Percentiles rank a stretch among this genome's conserved stretches.
Conservation (phyloP, 92 coral and sea anemone genomes). For the Palythoa grandis region DNA sequence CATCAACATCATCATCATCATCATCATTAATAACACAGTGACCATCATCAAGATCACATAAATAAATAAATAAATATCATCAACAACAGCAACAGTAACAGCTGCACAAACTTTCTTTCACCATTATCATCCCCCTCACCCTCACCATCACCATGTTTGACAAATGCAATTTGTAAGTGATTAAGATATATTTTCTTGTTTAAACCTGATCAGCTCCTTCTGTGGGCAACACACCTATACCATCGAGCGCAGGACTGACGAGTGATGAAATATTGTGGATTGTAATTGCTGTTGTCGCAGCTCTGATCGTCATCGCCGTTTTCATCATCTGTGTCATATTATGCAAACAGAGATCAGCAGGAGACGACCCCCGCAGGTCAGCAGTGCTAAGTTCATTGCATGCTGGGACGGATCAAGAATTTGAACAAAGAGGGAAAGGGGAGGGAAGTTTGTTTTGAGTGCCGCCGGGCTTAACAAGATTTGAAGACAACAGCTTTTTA, state of each 20-base stretch:
- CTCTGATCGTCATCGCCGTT: slow-evolving; percentile 26
- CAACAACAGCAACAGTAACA: too few species aligned
- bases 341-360: slow-evolving; percentile 22
- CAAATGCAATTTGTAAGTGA: not conserved
- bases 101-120: too few species aligned
- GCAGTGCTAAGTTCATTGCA: not conserved
- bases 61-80: too few species aligned
- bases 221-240: not conserved
- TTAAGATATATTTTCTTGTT: not conserved
- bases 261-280: slow-evolving; percentile 20
- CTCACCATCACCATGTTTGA: not conserved
- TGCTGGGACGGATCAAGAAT: too few species aligned
- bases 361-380: slow-evolving; percentile 28
- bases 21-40: too few species aligned
- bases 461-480: too few species aligned
- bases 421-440: too few species aligned
- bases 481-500: too few species aligned
- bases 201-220: not conserved
- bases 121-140: too few species aligned
- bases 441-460: too few species aligned
- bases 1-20: too few species aligned
- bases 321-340: slow-evolving; percentile 8
- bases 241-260: slow-evolving; percentile 1
- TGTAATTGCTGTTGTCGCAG: slow-evolving; percentile 26
- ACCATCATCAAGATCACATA: too few species aligned